phyloP scores from a whole-genome alignment of 2,797 vertebrate genomes.

The Nannoperca obscura region DNA sequence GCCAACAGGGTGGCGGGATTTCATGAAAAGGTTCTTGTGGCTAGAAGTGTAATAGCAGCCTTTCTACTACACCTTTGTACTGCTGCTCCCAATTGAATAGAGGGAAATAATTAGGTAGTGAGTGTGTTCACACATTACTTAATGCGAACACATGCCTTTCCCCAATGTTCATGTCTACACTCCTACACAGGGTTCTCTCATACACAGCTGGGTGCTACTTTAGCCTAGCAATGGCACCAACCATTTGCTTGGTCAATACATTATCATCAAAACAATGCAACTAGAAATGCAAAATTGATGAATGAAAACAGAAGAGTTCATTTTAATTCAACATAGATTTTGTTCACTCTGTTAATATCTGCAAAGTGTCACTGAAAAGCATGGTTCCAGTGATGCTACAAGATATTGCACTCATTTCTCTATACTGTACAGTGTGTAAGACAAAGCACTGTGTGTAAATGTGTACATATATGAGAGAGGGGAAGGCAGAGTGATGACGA shows the following conservation, averaged over 20 bases:
- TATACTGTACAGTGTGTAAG: not conserved
- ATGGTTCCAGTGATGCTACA: not conserved
- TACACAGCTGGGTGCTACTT: not conserved
- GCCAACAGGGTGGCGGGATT: not conserved
- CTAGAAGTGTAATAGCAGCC: not conserved
- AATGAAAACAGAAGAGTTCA: not conserved
- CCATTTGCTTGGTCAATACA: not conserved
- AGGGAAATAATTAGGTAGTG: slow-evolving; percentile 18
- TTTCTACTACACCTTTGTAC: not conserved
- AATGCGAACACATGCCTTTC: slow-evolving; percentile 29
- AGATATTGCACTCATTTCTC: not conserved
- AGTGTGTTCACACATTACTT: slow-evolving; percentile 20
- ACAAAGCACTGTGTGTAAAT: slow-evolving; percentile 31
- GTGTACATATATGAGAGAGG: slow-evolving; percentile 13
- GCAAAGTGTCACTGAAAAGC: not conserved
- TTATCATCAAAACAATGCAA: not conserved
- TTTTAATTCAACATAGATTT: not conserved
- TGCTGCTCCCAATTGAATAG: slow-evolving; percentile 1
- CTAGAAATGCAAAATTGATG: not conserved
- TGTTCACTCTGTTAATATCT: not conserved
- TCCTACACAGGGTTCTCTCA: not conserved
- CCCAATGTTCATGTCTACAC: not conserved
- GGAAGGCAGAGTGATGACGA: slow-evolving; percentile 67
- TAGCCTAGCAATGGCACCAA: not conserved
- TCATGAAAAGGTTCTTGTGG: not conserved